Conservation (phyloP, 2,797 vertebrate species). For the Characodon lateralis region DNA sequence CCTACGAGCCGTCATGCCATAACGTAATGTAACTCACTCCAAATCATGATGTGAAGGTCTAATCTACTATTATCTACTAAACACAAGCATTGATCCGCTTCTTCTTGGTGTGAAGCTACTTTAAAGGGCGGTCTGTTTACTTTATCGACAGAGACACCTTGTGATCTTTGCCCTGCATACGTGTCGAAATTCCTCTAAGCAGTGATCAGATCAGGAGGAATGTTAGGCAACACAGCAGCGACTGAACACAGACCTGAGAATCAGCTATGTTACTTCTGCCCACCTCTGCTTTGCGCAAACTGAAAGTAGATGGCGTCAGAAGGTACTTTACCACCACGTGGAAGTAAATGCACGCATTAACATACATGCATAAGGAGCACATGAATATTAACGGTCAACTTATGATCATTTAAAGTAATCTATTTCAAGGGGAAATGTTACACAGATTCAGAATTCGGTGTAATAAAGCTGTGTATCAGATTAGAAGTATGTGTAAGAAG, state of each 20-base stretch:
- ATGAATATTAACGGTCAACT: neutral
- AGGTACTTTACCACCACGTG: neutral
- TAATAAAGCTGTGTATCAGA: neutral
- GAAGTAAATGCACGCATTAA: neutral
- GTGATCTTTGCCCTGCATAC: neutral
- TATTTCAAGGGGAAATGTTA: neutral
- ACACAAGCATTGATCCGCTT: neutral
- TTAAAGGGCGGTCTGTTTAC: neutral
- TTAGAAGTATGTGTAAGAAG: neutral
- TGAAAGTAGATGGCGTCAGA: neutral
- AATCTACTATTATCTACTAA: neutral
- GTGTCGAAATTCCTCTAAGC: neutral
- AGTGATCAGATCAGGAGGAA: neutral
- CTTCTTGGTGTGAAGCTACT: neutral
- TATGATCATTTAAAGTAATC: neutral
- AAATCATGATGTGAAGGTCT: neutral
- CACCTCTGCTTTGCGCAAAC: neutral
- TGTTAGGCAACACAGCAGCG: neutral
- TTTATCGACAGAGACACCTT: neutral
- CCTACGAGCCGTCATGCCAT: neutral
- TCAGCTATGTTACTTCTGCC: too few species aligned
- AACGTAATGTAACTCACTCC: neutral
- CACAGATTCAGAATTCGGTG: neutral
- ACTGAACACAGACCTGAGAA: too few species aligned
- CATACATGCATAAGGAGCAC: neutral